Percentiles rank a stretch among this genome's conserved stretches.
Evolutionary conservation across 2,113 vertebrate species (phyloP).

Genomic region (Glareola pratincola): DNA sequence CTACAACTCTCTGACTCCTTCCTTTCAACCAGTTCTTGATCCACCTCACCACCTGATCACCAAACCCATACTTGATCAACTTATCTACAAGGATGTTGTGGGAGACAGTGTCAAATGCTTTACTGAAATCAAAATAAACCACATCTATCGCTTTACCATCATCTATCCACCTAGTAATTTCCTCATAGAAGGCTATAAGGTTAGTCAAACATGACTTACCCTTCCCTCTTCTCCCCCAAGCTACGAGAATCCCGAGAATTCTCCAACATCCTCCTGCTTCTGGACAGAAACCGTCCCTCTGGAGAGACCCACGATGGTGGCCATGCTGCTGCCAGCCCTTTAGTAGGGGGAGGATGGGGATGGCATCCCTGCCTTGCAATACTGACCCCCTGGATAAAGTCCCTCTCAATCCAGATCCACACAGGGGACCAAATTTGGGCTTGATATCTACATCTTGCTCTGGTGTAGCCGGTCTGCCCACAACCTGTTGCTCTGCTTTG

Average conservation of each 20-base stretch:
- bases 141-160: no score
- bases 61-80: no score
- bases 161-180: no score
- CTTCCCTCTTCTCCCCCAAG: not conserved
- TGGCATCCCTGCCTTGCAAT: not conserved
- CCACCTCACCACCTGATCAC: no score
- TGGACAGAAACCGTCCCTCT: not conserved
- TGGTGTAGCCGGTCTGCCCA: not conserved
- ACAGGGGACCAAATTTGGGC: not conserved
- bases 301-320: accelerated
- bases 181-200: no score
- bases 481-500: accelerated
- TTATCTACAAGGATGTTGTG: no score
- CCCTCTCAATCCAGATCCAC: not conserved
- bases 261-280: not conserved
- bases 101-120: no score
- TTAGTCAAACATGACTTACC: no score
- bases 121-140: no score
- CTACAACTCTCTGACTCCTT: no score
- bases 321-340: not conserved
- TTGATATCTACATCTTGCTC: not conserved
- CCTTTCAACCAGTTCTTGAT: no score
- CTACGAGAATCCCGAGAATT: accelerated
- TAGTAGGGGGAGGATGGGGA: not conserved
- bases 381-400: not conserved